Evolutionary conservation across 2,113 vertebrate genomes (phyloP).

Genomic region (Petaurus breviceps): DNA sequence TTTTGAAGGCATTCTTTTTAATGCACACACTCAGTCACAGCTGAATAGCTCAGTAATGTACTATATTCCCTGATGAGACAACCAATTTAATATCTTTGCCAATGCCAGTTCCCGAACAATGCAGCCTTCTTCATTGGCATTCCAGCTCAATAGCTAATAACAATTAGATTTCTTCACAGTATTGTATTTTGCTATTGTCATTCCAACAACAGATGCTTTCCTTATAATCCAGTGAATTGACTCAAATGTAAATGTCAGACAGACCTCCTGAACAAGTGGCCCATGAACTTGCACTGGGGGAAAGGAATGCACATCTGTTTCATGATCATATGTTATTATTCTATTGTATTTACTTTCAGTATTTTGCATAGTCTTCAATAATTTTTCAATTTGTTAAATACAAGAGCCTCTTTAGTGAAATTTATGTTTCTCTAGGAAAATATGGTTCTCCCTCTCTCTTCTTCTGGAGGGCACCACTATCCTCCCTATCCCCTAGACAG

Average conservation of each 20-base stretch:
- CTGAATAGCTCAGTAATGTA: conserved; percentile 77
- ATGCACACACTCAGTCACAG: conserved; percentile 65
- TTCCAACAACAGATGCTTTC: conserved; percentile 80
- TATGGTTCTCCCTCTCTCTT: not conserved
- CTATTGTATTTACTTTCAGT: conserved; percentile 78
- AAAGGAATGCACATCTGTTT: conserved; percentile 80
- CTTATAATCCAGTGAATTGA: conserved; percentile 82
- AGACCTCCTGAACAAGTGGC: conserved; percentile 71
- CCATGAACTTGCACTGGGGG: conserved; percentile 67
- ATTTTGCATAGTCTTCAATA: conserved; percentile 69
- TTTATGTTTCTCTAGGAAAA: not conserved
- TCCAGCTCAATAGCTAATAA: conserved; percentile 69
- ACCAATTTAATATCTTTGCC: conserved; percentile 75
- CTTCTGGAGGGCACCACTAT: not conserved
- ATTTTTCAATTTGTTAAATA: conserved; percentile 78
- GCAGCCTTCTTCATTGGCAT: conserved; percentile 75
- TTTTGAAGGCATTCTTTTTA: conserved; percentile 62
- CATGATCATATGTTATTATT: conserved; percentile 78
- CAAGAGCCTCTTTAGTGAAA: conserved; percentile 51
- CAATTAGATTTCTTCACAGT: conserved; percentile 77
- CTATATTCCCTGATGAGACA: conserved; percentile 75
- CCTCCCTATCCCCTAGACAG: not conserved
- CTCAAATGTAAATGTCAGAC: conserved; percentile 82
- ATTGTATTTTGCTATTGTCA: conserved; percentile 78
- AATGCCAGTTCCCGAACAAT: conserved; percentile 74